These are phyloP conservation scores for Polypedilum vanderplanki DNA, from an alignment of 1,140 invertebrate genomes.

Conservation along the genomic window DNA sequence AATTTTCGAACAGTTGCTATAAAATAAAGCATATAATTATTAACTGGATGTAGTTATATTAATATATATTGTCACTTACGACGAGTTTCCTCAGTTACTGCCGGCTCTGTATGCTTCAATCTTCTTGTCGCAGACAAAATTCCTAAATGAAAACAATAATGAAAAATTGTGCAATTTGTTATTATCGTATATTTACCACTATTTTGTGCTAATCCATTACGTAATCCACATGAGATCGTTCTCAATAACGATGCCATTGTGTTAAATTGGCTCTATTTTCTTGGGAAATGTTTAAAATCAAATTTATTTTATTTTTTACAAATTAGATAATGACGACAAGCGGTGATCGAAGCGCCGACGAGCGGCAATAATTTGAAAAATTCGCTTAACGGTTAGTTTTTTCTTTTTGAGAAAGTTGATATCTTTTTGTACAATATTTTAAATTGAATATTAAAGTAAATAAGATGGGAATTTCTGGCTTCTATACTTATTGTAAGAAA, in stretches of 20 bases:
- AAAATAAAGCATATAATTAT: constrained; percentile 1
- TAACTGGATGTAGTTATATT: not conserved
- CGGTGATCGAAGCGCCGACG: too few relatives aligned
- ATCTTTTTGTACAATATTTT: too few relatives aligned
- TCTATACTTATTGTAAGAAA: not conserved
- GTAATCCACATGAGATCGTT: not conserved
- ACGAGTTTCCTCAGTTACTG: constrained; percentile 36
- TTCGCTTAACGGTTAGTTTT: not conserved
- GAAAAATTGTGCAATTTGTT: not conserved
- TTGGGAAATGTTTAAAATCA: not conserved
- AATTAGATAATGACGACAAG: not conserved
- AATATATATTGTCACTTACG: constrained; percentile 35
- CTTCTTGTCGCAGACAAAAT: not conserved
- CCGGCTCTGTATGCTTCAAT: constrained; percentile 28
- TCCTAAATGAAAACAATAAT: constrained; percentile 25
- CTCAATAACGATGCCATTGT: constrained; percentile 28
- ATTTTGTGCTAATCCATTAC: not conserved
- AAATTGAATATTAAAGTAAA: not conserved
- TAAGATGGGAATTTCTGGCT: not conserved
- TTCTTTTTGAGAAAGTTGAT: not conserved
- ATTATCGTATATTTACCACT: not conserved
- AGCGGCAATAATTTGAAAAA: not conserved
- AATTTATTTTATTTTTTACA: not conserved
- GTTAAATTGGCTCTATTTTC: not conserved
- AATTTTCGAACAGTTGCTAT: constrained; percentile 27